These are phyloP conservation scores for Drosophila colorata DNA, from an alignment of 2,888 invertebrate genomes.

Conservation along the genomic window DNA sequence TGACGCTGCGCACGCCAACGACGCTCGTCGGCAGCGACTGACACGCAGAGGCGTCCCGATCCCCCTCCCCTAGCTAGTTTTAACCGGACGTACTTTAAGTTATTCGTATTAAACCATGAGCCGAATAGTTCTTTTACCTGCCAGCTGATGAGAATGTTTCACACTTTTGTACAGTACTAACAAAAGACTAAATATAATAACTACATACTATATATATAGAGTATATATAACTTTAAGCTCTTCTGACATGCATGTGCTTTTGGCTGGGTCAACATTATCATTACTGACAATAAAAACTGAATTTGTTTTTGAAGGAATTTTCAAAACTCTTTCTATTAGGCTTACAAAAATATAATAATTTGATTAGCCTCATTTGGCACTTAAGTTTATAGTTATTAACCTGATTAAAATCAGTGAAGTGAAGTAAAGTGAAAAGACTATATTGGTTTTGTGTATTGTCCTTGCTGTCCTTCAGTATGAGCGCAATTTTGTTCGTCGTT, in stretches of 20 bases:
- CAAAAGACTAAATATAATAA: slow-evolving; percentile 30
- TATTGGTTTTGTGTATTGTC: no score
- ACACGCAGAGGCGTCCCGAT: slow-evolving; percentile 6
- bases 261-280: slow-evolving; percentile 45
- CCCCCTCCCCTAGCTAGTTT: slow-evolving; percentile 9
- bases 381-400: no score
- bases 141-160: slow-evolving; percentile 12
- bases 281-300: slow-evolving; percentile 41
- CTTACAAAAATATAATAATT: no score
- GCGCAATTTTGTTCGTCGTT: no score
- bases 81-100: slow-evolving; percentile 22
- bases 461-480: no score
- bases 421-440: no score
- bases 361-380: no score
- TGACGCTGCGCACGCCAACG: slow-evolving; percentile 47
- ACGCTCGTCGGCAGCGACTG: slow-evolving; percentile 65
- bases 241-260: slow-evolving; percentile 52
- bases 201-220: slow-evolving; percentile 3
- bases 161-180: slow-evolving; percentile 40
- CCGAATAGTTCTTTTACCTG: slow-evolving; percentile 6
- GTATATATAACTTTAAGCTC: slow-evolving; percentile 17
- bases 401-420: no score
- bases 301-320: slow-evolving; percentile 14
- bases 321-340: background rate
- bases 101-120: slow-evolving; percentile 22